Percentiles rank a stretch among this genome's conserved stretches.
These are phyloP conservation scores for Hydra vulgaris DNA, from an alignment of 30 jellyfish, hydroid and myxozoan species.

Conservation along the genomic window DNA sequence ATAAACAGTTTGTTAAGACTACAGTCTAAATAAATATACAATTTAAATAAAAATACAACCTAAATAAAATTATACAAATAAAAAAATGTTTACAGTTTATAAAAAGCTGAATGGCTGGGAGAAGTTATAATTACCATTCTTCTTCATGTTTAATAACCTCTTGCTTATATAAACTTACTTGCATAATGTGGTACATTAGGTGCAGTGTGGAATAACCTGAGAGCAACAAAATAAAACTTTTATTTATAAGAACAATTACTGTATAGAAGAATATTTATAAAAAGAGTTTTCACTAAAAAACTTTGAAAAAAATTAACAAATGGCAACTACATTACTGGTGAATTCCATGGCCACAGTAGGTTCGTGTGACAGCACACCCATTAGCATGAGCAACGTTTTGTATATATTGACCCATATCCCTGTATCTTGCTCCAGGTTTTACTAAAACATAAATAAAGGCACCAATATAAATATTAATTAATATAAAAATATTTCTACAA, in stretches of 20 bases:
- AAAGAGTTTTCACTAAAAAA: no score
- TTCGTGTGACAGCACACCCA: conserved; percentile 82
- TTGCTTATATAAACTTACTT: conserved; percentile 49
- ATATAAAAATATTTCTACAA: neutral
- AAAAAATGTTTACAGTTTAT: no score
- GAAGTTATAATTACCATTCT: no score
- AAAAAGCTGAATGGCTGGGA: no score
- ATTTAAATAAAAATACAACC: no score
- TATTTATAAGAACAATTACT: no score
- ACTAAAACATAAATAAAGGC: conserved; percentile 29
- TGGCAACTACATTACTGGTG: conserved; percentile 32
- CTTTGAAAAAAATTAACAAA: neutral
- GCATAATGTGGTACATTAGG: conserved; percentile 96
- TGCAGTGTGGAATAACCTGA: conserved; percentile 84
- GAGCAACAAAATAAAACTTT: conserved; percentile 4
- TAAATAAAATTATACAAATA: no score
- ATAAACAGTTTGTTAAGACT: no score
- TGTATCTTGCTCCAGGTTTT: conserved; percentile 90
- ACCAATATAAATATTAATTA: neutral
- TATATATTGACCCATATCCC: conserved; percentile 81
- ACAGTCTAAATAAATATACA: no score
- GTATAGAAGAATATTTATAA: no score
- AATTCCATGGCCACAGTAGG: conserved; percentile 96
- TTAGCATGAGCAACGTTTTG: conserved; percentile 86
- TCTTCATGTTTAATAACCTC: no score